Evolutionary conservation across 2,888 invertebrate genomes (phyloP).

Genomic region (Coenonympha glycerion): DNA sequence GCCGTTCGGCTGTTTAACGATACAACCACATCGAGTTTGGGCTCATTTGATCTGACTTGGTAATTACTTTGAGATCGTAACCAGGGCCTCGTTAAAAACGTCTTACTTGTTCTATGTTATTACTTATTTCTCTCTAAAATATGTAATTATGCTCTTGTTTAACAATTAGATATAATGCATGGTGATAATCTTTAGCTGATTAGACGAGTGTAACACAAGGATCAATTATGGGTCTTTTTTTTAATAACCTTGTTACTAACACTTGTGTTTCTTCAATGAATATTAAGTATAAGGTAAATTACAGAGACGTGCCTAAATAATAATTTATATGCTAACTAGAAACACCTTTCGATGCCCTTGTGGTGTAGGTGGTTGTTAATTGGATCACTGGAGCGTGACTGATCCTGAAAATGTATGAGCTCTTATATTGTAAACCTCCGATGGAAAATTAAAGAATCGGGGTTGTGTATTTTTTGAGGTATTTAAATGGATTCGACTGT

Average conservation of each 20-base stretch:
- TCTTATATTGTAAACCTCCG: conserved; percentile 4
- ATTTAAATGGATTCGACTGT: too few species aligned
- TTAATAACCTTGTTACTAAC: neutral
- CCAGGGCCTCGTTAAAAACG: too few species aligned
- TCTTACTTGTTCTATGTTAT: neutral
- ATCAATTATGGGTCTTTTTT: neutral
- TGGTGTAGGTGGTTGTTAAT: conserved; percentile 11
- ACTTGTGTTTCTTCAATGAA: neutral
- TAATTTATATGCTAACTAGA: conserved; percentile 19
- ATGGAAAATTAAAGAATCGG: neutral
- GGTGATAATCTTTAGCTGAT: neutral
- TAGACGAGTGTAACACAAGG: neutral
- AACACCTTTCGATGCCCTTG: conserved; percentile 13
- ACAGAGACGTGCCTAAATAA: neutral
- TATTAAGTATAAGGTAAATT: neutral
- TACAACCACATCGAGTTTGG: too few species aligned
- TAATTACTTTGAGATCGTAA: too few species aligned
- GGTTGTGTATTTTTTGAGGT: too few species aligned
- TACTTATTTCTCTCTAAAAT: neutral
- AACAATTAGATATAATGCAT: neutral
- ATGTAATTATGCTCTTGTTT: neutral
- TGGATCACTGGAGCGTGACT: conserved; percentile 18
- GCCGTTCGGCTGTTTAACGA: too few species aligned
- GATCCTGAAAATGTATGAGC: conserved; percentile 14
- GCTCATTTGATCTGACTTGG: too few species aligned